A percentile compares a stretch with the other conserved stretches of the same genome.
Evolutionary conservation across 2,797 vertebrate species (phyloP).

Genomic region (Gastrophryne carolinensis): DNA sequence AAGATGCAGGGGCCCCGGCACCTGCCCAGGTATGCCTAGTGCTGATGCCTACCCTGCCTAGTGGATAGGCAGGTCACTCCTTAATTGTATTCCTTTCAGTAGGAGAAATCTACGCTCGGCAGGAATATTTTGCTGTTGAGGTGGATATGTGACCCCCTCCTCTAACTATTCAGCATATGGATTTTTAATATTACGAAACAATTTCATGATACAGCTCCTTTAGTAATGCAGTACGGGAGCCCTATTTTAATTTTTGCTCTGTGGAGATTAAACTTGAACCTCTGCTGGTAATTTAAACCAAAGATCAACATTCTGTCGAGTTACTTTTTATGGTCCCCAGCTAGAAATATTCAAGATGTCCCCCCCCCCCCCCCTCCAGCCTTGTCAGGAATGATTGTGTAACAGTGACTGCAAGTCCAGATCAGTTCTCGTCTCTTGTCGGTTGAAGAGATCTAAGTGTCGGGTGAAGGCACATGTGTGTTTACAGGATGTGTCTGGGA

Average conservation of each 20-base stretch:
- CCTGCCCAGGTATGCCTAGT: too few species aligned
- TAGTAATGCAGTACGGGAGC: too few species aligned
- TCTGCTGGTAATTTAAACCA: background rate
- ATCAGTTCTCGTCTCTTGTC: background rate
- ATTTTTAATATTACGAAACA: too few species aligned
- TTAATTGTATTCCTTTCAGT: too few species aligned
- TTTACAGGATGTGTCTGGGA: slow-evolving; percentile 23
- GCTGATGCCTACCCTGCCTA: too few species aligned
- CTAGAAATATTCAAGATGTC: background rate
- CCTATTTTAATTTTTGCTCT: background rate
- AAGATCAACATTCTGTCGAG: background rate
- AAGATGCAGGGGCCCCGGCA: too few species aligned
- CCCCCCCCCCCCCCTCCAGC: background rate
- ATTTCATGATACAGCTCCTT: too few species aligned
- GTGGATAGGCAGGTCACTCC: too few species aligned
- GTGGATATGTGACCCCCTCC: too few species aligned
- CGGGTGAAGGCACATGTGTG: slow-evolving; percentile 5
- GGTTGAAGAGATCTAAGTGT: background rate
- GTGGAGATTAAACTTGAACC: background rate
- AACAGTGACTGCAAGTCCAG: slow-evolving; percentile 26
- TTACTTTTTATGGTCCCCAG: background rate
- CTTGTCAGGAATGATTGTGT: slow-evolving; percentile 6
- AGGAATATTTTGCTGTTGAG: too few species aligned
- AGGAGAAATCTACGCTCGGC: too few species aligned
- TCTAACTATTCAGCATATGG: too few species aligned